Percentiles rank a stretch among this genome's conserved stretches.
These are phyloP conservation scores for Schizaphis graminum DNA, from an alignment of 2,888 invertebrate species.

Conservation along the genomic window DNA sequence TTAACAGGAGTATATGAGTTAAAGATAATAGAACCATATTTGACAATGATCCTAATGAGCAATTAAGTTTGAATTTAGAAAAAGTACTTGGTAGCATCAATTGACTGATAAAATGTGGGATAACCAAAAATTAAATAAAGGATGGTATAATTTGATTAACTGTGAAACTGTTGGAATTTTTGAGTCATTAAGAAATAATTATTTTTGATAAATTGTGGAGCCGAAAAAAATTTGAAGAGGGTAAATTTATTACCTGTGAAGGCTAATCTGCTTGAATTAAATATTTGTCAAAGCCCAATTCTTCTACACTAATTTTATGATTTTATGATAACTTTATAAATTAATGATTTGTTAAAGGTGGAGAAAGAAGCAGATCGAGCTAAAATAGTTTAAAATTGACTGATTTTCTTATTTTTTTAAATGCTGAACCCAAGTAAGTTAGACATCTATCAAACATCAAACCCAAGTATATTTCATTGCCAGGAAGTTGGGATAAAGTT, in stretches of 20 bases:
- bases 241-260: background rate
- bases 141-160: background rate
- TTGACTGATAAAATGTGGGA: background rate
- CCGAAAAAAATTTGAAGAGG: background rate
- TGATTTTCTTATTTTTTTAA: background rate
- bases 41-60: too few species aligned
- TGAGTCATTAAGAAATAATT: background rate
- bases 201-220: background rate
- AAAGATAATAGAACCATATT: background rate
- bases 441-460: background rate
- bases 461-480: background rate
- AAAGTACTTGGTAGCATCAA: background rate
- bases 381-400: background rate
- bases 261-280: too few species aligned
- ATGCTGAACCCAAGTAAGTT: background rate
- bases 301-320: background rate
- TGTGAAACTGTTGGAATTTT: background rate
- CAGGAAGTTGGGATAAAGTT: background rate
- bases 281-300: too few species aligned
- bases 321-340: background rate
- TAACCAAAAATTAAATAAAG: background rate
- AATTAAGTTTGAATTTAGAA: background rate
- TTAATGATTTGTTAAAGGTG: background rate
- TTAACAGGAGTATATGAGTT: background rate
- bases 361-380: background rate